phyloP scores from a whole-genome alignment of 2,888 invertebrate species.

The Phortica magna region DNA sequence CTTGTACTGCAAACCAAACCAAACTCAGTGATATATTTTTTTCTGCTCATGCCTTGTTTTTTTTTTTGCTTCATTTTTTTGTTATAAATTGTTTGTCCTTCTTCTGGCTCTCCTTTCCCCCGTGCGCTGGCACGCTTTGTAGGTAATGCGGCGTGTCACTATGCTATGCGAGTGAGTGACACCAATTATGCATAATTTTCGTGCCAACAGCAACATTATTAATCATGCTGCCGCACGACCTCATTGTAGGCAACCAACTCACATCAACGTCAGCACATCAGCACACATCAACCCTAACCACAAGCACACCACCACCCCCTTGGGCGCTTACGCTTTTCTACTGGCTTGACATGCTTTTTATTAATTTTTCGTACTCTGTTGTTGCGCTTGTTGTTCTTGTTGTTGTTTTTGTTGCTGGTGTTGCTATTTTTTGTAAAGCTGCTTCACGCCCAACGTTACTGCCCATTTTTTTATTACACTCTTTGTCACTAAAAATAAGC shows the following conservation, averaged over 20 bases:
- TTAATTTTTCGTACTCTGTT: background rate
- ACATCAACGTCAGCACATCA: background rate
- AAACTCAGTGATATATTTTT: background rate
- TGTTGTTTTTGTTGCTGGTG: background rate
- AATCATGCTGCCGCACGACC: slow-evolving; percentile 18
- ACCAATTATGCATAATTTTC: slow-evolving; percentile 67
- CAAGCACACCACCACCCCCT: background rate
- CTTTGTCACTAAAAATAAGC: background rate
- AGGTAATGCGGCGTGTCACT: background rate
- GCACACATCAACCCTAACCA: background rate
- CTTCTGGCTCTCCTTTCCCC: too few species aligned
- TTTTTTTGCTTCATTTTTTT: background rate
- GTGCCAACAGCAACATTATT: slow-evolving; percentile 47
- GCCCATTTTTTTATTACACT: slow-evolving; percentile 13
- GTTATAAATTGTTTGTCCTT: background rate
- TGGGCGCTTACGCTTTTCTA: background rate
- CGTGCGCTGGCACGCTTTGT: background rate
- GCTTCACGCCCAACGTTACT: background rate
- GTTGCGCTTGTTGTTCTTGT: too few species aligned
- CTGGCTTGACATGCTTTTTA: background rate
- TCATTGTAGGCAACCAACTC: background rate
- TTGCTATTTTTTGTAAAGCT: background rate
- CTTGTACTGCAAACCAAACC: background rate
- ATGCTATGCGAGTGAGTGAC: slow-evolving; percentile 45
- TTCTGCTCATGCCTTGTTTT: background rate